Evolutionary conservation across 2,797 vertebrate species (phyloP), one percentile per base, ranked within the genome.

Genomic region (Lagodon rhomboides): DNA sequence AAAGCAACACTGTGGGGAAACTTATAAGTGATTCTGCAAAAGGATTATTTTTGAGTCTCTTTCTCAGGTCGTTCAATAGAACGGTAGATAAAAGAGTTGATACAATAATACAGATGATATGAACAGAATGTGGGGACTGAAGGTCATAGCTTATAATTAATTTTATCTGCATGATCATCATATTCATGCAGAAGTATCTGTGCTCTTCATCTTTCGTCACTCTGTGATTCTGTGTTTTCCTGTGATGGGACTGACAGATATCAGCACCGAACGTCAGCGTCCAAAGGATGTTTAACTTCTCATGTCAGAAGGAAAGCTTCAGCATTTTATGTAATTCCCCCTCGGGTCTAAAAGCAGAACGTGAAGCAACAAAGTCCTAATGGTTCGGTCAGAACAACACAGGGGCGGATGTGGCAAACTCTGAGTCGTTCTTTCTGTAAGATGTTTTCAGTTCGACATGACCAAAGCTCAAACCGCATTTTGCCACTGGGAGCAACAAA

Each of bases 391-490:
- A 74, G 60, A 82, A 77, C 58, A 82, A 61, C 84, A 58, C 23
- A 38, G 0, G 56, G 54, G 53, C 46, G 76, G 89, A 91, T 92
- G 89, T 87, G 88, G 88, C 49, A 17, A 68, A 54, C 64, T 61
- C 47, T 83, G 81, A 87, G 60, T 75, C 44, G 73, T 58, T 61
- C 65, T 92, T 88, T 79, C 85, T 73, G 85, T 88, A 88, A 91
- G 77, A 82, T 65, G 77, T 81, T 81, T 73, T 62, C 51, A 86
- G 77, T 73, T 77, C 47, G 79, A 90, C 87, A 84, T 60, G 87
- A 89, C 86, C 79, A 63, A 75, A 71, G 62, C 76, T 79, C 30
- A 82, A 79, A 90, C 88, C 91, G 81, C 90, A 91, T 27, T 72
- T 66, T 74, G 77, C 79, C 87, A 85, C 67, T 81, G 77, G 83